phyloP scores from a whole-genome alignment of 1,140 invertebrate species.

The Bombus consobrinus region DNA sequence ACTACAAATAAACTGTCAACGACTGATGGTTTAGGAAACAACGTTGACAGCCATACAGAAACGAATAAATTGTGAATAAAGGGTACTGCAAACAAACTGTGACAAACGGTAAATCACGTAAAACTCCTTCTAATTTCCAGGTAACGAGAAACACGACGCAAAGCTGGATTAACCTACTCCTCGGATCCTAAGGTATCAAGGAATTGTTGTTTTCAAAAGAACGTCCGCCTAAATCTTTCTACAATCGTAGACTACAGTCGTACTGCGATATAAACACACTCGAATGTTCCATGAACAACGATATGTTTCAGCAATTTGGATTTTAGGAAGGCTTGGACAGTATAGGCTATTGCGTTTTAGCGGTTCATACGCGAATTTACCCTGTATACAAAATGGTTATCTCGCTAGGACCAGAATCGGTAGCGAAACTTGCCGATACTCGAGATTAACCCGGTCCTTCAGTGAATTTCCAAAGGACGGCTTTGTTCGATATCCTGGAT shows the following conservation, averaged over 20 bases:
- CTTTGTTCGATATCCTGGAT: constrained; percentile 41
- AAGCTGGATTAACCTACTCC: neutral
- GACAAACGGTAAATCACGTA: neutral
- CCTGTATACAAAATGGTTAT: constrained; percentile 46
- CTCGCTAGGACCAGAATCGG: constrained; percentile 14
- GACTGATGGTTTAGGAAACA: neutral
- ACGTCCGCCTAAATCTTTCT: neutral
- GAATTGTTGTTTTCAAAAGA: neutral
- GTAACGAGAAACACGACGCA: neutral
- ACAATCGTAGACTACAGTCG: neutral
- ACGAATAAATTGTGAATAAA: constrained; percentile 8
- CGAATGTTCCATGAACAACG: neutral
- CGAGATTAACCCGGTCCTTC: constrained; percentile 24
- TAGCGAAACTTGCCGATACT: constrained; percentile 19
- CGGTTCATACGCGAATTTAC: constrained; percentile 20
- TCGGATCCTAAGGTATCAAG: neutral
- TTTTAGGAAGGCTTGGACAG: neutral
- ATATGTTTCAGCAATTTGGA: constrained; percentile 1
- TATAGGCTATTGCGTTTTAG: constrained; percentile 6
- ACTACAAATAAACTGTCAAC: neutral
- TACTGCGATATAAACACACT: neutral
- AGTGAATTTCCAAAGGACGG: constrained; percentile 52
- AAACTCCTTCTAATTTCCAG: neutral
- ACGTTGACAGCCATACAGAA: neutral
- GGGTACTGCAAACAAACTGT: neutral